Evolutionary conservation across 2,888 invertebrate species (phyloP).

Genomic region (Ptycholaimellus sp.): DNA sequence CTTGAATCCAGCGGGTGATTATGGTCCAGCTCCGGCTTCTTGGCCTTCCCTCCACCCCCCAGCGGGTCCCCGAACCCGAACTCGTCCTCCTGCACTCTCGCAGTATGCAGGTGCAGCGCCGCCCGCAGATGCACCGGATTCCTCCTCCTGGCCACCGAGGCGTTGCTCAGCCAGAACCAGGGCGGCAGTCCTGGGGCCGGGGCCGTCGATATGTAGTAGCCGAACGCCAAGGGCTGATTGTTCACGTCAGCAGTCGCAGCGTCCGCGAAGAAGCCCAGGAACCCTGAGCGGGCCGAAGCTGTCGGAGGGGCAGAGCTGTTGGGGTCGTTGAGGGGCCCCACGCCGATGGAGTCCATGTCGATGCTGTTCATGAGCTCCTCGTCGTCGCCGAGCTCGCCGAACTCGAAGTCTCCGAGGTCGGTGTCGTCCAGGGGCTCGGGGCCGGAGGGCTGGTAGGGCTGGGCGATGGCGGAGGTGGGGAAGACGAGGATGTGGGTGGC

Average conservation of each 20-base stretch:
- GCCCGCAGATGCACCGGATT: constrained; percentile 34
- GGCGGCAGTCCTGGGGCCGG: constrained; percentile 55
- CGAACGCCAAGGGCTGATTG: constrained; percentile 90
- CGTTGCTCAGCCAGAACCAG: constrained; percentile 62
- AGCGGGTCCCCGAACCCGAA: constrained; percentile 8
- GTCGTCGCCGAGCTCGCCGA: constrained; percentile 4
- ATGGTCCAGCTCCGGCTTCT: no score
- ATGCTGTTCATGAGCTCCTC: constrained; percentile 5
- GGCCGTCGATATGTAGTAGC: constrained; percentile 88
- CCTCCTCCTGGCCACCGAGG: constrained; percentile 9
- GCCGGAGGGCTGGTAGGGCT: background rate
- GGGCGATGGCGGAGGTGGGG: constrained; percentile 63
- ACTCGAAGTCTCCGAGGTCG: background rate
- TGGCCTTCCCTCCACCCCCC: background rate
- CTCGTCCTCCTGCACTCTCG: constrained; percentile 36
- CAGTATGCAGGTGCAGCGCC: constrained; percentile 68
- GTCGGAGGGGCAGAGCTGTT: background rate
- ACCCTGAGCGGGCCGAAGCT: background rate
- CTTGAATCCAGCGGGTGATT: no score
- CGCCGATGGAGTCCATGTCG: background rate
- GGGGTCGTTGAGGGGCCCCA: background rate
- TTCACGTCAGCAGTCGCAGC: constrained; percentile 25
- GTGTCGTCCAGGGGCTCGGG: constrained; percentile 3
- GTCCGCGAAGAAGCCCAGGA: background rate
- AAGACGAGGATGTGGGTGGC: constrained; percentile 95